Evolutionary conservation across 2,888 invertebrate genomes (phyloP), one percentile per base, ranked within the genome.

Genomic region (Plagiodera versicolora): DNA sequence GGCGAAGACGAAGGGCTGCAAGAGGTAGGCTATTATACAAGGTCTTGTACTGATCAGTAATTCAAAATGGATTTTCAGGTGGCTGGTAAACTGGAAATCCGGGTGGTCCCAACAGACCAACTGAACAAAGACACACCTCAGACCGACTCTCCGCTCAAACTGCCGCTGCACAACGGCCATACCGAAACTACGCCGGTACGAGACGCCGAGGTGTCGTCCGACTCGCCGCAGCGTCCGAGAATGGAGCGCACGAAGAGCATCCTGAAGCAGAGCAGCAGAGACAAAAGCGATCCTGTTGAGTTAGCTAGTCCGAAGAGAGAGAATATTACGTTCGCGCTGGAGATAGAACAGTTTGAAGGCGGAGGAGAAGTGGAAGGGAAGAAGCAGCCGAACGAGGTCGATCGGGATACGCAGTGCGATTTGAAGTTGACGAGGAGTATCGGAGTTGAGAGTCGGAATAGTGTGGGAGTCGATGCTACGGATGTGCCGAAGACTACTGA

Each of bases 31-130:
- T n/a, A n/a, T n/a, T n/a, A n/a, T n/a, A n/a, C n/a, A n/a, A n/a
- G n/a, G n/a, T n/a, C n/a, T n/a, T n/a, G n/a, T n/a, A n/a, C n/a
- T n/a, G n/a, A n/a, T n/a, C n/a, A n/a, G n/a, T n/a, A n/a, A n/a
- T n/a, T n/a, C n/a, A n/a, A n/a, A n/a, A 5, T 47, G 17, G 18
- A 50, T 11, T 68, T 69, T 28, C 49, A 79, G 78, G 89, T 92
- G 17, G 92, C 91, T 59, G 91, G 91, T 47, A 86, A 92, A 49
- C 83, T 94, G 53, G 93, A 94, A 82, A 94, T 94, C 56, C 85
- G 93, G 54, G 91, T 94, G 56, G 83, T 89, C 53, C 84, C 87
- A 68, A 79, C 79, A 70, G 77, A 73, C 50, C 65, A 63, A 24
- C 51, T 59, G 6, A 66, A 66, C 35, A 63, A 65, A 48, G 66